These are phyloP conservation scores for Phoxinus dragarum DNA, from an alignment of 2,797 vertebrate genomes.

Conservation along the genomic window DNA sequence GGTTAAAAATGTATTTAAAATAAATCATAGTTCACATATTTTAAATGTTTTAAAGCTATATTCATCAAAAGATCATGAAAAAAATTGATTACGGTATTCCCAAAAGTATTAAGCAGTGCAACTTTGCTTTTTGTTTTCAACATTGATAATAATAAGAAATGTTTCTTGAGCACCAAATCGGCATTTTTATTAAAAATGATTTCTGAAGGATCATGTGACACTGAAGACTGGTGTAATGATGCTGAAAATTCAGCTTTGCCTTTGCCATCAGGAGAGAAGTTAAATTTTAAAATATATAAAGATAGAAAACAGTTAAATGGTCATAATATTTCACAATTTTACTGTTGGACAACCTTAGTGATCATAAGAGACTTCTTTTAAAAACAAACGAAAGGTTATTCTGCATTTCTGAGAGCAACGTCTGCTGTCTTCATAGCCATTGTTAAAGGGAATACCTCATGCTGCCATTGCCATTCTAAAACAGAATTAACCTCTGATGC, in stretches of 20 bases:
- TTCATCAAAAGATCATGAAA: not conserved
- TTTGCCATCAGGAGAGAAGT: not conserved
- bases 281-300: not conserved
- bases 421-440: not conserved
- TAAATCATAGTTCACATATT: not conserved
- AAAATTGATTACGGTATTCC: not conserved
- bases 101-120: not conserved
- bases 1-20: not conserved
- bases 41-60: not conserved
- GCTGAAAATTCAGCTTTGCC: not conserved
- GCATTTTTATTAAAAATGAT: not conserved
- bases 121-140: not conserved
- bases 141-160: not conserved
- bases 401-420: not conserved
- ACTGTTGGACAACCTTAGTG: not conserved
- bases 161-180: not conserved
- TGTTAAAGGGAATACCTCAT: not conserved
- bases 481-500: slow-evolving; percentile 17
- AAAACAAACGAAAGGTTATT: not conserved
- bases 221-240: not conserved
- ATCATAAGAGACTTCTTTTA: not conserved
- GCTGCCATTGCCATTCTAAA: slow-evolving; percentile 1
- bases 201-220: not conserved
- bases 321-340: not conserved
- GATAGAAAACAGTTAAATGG: not conserved